These are phyloP conservation scores for Danio kyathit DNA, from an alignment of 2,797 vertebrate genomes.

Conservation along the genomic window DNA sequence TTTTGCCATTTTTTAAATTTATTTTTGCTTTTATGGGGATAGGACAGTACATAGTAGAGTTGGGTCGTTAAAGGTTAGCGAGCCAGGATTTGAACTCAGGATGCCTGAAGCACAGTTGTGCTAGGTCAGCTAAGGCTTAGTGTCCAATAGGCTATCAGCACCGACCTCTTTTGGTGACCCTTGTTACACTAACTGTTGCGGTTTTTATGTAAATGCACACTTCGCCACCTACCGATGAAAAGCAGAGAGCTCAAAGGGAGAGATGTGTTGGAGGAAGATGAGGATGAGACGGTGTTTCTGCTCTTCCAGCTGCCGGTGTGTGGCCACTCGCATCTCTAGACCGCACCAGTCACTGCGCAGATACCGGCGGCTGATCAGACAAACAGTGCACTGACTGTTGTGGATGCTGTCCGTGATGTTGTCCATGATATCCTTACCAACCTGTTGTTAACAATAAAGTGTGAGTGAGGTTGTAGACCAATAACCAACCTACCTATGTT, in stretches of 20 bases:
- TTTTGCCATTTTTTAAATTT: no score
- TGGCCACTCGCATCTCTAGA: slow-evolving; percentile 62
- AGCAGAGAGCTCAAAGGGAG: slow-evolving; percentile 60
- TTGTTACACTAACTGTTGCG: not conserved
- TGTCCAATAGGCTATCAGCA: no score
- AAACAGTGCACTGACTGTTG: slow-evolving; percentile 57
- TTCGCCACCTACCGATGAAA: slow-evolving; percentile 57
- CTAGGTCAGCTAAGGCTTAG: no score
- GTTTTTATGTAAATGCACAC: not conserved
- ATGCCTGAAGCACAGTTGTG: no score
- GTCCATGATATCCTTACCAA: slow-evolving; percentile 62
- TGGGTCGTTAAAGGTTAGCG: no score
- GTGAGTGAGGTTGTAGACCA: no score
- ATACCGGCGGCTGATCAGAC: slow-evolving; percentile 57
- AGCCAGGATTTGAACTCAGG: no score
- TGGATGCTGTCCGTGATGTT: slow-evolving; percentile 61
- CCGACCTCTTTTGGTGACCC: no score
- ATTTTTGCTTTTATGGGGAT: no score
- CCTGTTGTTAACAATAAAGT: slow-evolving; percentile 7
- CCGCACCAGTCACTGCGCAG: slow-evolving; percentile 59
- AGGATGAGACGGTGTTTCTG: slow-evolving; percentile 60
- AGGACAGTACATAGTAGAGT: no score
- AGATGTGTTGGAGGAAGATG: slow-evolving; percentile 64
- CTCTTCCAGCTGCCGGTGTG: slow-evolving; percentile 56
- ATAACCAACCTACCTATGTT: no score